Evolutionary conservation across 2,113 vertebrate genomes (phyloP), one percentile per base, ranked within the genome.

Genomic region (Tympanuchus pallidicinctus): DNA sequence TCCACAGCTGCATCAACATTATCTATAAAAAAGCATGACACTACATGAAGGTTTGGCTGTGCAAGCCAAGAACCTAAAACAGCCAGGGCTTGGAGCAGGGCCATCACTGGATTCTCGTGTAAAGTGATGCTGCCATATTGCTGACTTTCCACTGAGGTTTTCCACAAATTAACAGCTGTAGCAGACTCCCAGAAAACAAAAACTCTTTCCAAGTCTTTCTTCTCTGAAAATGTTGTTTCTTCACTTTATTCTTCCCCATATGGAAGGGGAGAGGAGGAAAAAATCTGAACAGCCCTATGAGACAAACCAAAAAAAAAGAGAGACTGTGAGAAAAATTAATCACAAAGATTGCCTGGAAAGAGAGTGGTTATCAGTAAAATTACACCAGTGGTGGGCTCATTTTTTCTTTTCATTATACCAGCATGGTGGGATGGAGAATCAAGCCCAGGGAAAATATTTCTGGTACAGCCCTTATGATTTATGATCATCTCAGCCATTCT

Each of bases 121-220:
- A 86, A 97, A 96, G 96, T 1, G 13, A 96, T 95, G 95, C 95
- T 82, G 92, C 92, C 85, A 94, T 96, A 92, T 95, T 93, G 94
- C 97, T 97, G 95, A 96, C 95, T 97, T 97, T 96, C 97, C 97
- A 95, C 93, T 87, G 95, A 97, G 96, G 93, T 94, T 96, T 97
- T 95, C 96, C 95, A 96, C 96, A 93, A 97, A 97, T 95, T 91
- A 97, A 96, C 97, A 97, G 97, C 95, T 98, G 97, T 97, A 97
- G 92, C 82, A 96, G 91, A 89, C 94, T 96, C 95, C 71, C 90
- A 96, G 96, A 97, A 97, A 97, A 95, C 72, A 73, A 54, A 17
- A 91, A 65, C 71, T 40, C 69, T 78, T 85, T 94, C 97, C 96
- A 97, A 97, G 96, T 45, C 97, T 97, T 97, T 97, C 96, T 97